These are phyloP conservation scores for Halocaridina rubra DNA, from an alignment of 2,888 invertebrate genomes.

Conservation along the genomic window DNA sequence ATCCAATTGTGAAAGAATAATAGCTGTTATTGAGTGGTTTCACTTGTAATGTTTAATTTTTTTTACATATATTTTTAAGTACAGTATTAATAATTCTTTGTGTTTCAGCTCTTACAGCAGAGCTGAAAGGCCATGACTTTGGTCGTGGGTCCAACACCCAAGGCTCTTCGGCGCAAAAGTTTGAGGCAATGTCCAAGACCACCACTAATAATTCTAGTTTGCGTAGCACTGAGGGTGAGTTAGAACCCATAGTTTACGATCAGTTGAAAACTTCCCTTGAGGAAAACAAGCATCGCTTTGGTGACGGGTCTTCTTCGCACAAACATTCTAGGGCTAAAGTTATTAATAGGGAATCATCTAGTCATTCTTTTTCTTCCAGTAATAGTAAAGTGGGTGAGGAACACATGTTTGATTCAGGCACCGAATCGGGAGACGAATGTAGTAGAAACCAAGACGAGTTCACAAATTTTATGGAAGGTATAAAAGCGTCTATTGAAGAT, in stretches of 20 bases:
- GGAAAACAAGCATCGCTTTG: slow-evolving; percentile 29
- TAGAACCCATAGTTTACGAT: slow-evolving; percentile 72
- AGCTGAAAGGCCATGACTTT: slow-evolving; percentile 58
- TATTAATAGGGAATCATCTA: not conserved
- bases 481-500: slow-evolving; percentile 22
- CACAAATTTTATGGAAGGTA: slow-evolving; percentile 52
- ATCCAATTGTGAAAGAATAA: too few species aligned
- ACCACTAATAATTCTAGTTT: slow-evolving; percentile 32
- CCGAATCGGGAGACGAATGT: slow-evolving; percentile 54
- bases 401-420: slow-evolving; percentile 47
- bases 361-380: slow-evolving; percentile 20
- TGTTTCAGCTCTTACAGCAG: slow-evolving; percentile 43
- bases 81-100: too few species aligned
- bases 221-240: slow-evolving; percentile 75
- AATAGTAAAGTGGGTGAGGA: slow-evolving; percentile 29
- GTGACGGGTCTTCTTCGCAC: slow-evolving; percentile 34
- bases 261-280: slow-evolving; percentile 70
- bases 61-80: too few species aligned
- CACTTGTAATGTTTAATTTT: too few species aligned
- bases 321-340: not conserved
- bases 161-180: slow-evolving; percentile 26
- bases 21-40: too few species aligned
- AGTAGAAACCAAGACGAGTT: slow-evolving; percentile 44
- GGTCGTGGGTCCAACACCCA: slow-evolving; percentile 20
- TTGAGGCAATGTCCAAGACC: slow-evolving; percentile 4